A percentile compares a stretch with the other conserved stretches of the same genome.
Conservation (phyloP, 2,797 vertebrate genomes). For the Eulemur mongoz region DNA sequence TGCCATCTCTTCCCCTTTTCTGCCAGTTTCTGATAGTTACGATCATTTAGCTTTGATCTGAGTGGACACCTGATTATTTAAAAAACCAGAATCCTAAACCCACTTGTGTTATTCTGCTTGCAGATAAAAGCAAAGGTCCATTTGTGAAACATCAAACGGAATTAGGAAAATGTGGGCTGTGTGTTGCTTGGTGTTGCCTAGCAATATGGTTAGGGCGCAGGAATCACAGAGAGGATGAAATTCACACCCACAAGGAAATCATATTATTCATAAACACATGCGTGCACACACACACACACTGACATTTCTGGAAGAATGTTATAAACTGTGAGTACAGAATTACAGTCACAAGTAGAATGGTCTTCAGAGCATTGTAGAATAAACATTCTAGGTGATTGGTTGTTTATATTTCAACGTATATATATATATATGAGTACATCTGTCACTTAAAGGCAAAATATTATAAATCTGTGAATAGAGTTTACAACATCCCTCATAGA, state of each 20-base stretch:
- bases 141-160: background rate
- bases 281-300: background rate
- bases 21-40: conserved; percentile 50
- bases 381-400: background rate
- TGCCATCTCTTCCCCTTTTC: conserved; percentile 66
- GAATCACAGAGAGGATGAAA: conserved; percentile 43
- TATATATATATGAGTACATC: background rate
- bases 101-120: conserved; percentile 53
- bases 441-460: background rate
- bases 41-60: conserved; percentile 36
- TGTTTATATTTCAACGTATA: background rate
- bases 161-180: conserved; percentile 58
- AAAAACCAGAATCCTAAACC: conserved; percentile 65
- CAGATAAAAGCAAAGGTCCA: conserved; percentile 69
- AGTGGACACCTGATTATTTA: conserved; percentile 29
- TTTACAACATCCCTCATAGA: conserved; percentile 13
- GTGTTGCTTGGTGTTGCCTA: conserved; percentile 68
- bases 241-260: conserved; percentile 52
- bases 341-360: background rate
- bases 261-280: conserved; percentile 41
- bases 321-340: background rate
- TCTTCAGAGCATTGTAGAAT: background rate
- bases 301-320: background rate
- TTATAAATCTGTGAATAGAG: background rate
- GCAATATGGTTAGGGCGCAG: conserved; percentile 45